Evolutionary conservation across 1,140 invertebrate species (phyloP), one percentile per base, ranked within the genome.

Genomic region (Spodoptera litura): DNA sequence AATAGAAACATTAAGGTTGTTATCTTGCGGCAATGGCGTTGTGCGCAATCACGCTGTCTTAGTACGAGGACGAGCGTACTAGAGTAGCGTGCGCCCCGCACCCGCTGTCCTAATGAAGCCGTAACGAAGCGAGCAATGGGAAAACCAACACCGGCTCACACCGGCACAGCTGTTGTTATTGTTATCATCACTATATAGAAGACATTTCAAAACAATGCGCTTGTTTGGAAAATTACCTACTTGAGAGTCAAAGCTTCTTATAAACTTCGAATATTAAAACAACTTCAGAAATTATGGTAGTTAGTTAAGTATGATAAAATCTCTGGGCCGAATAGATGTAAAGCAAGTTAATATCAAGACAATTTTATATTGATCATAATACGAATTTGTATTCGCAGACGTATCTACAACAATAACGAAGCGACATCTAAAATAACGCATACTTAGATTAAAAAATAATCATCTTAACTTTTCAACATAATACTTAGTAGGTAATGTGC

Each of bases 51-150:
- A 56, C 74, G 52, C 44, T 66, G 59, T 58, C 31, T 68, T 68
- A 68, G 74, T 31, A 38, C 35, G 52, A 44, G 61, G 51, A 56
- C 52, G 51, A 5, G 38, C 66, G 59, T 78, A 56, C 52, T 27
- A 5, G 38, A 58, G 59, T 78, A 58, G 73, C 56, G 79, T 80
- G 68, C 70, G 77, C 62, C 58, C 66, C 81, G 70, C 81, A 81
- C 81, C 75, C 79, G 83, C 78, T 83, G 81, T 77, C 79, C 87
- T 92, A 93, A 93, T 93, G 91, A 93, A 93, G 89, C 87, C 87
- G 88, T 90, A 88, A 90, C 82, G 81, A 85, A 86, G 85, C 85
- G 85, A 83, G 88, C 80, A 83, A 87, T 83, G 85, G 88, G 89
- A 88, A 85, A 91, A 88, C 90, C 88, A 86, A 91, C 88, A 89